These are phyloP conservation scores for Cottus gobio DNA, from an alignment of 2,113 vertebrate species.

Conservation along the genomic window DNA sequence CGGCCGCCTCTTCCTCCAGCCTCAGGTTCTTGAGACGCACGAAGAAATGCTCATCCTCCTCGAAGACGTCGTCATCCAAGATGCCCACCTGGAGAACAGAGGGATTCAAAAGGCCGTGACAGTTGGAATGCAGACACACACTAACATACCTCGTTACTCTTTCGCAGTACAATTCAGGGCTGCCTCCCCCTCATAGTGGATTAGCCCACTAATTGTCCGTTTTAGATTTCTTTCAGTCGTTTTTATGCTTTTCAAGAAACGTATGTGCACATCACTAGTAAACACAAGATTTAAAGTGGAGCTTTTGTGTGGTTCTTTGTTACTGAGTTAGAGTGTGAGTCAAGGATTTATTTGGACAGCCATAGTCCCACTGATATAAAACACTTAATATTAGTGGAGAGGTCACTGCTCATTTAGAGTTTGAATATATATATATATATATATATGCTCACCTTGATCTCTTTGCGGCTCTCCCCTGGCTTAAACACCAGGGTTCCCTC, in stretches of 20 bases:
- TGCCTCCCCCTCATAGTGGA: not conserved
- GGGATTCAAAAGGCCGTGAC: not conserved
- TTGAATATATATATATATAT: not conserved
- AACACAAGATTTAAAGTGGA: not conserved
- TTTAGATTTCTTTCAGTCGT: not conserved
- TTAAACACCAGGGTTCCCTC: conserved; percentile 81
- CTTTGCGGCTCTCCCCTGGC: conserved; percentile 80
- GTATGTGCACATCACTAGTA: not conserved
- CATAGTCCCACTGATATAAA: not conserved
- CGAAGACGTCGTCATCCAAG: conserved; percentile 96
- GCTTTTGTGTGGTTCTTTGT: not conserved
- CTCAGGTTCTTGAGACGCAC: conserved; percentile 92
- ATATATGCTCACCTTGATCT: conserved; percentile 76
- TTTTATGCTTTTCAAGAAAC: not conserved
- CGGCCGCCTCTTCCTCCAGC: conserved; percentile 84
- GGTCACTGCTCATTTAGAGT: no score
- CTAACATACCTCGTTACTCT: not conserved
- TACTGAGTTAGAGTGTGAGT: not conserved
- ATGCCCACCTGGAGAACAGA: conserved; percentile 85
- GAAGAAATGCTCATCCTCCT: conserved; percentile 97
- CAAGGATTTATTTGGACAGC: not conserved
- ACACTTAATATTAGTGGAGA: not conserved
- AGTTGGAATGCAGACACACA: not conserved
- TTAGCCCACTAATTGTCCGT: not conserved
- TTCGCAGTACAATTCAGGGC: not conserved